A percentile compares a stretch with the other conserved stretches of the same genome.
phyloP scores from a whole-genome alignment of 2,797 vertebrate genomes.

The Tachyglossus aculeatus region DNA sequence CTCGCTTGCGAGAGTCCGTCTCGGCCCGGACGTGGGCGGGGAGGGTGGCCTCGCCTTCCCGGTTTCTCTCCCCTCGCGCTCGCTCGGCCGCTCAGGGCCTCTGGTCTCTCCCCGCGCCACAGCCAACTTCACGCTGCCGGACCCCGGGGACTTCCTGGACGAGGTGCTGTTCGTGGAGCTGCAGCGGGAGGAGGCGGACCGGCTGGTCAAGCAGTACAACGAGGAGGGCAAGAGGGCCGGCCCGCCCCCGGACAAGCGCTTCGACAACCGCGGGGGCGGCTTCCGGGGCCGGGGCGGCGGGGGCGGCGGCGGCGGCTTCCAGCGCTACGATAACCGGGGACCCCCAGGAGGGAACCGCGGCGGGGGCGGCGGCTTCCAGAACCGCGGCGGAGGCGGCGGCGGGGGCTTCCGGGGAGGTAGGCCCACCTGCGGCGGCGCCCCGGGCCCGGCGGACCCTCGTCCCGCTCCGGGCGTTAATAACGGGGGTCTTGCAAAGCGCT shows the following conservation, averaged over 20 bases:
- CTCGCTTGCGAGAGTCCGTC: too few relatives aligned
- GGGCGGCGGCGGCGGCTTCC: slow-evolving; percentile 64
- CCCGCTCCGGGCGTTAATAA: slow-evolving; percentile 73
- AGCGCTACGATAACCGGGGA: slow-evolving; percentile 70
- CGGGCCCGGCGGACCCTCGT: slow-evolving; percentile 64
- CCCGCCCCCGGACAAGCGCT: slow-evolving; percentile 90
- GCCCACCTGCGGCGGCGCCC: too few relatives aligned
- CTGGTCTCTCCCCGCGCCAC: neutral
- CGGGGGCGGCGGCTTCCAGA: slow-evolving; percentile 79
- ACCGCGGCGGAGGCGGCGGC: slow-evolving; percentile 76
- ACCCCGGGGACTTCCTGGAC: slow-evolving; percentile 88
- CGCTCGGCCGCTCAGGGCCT: neutral
- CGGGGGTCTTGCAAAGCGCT: too few relatives aligned
- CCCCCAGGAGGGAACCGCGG: slow-evolving; percentile 60
- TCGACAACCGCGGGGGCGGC: slow-evolving; percentile 78
- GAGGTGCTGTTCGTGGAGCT: slow-evolving; percentile 83
- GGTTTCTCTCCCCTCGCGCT: neutral
- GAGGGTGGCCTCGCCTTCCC: neutral
- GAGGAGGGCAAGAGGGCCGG: slow-evolving; percentile 89
- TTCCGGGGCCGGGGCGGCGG: slow-evolving; percentile 79
- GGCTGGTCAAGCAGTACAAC: slow-evolving; percentile 88
- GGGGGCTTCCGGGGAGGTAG: slow-evolving; percentile 69
- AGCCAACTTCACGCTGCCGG: slow-evolving; percentile 92
- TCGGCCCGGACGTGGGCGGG: neutral
- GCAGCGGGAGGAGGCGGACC: slow-evolving; percentile 83